Evolutionary conservation across 2,888 invertebrate species (phyloP), one percentile per base, ranked within the genome.

Genomic region (Melieria omissa): DNA sequence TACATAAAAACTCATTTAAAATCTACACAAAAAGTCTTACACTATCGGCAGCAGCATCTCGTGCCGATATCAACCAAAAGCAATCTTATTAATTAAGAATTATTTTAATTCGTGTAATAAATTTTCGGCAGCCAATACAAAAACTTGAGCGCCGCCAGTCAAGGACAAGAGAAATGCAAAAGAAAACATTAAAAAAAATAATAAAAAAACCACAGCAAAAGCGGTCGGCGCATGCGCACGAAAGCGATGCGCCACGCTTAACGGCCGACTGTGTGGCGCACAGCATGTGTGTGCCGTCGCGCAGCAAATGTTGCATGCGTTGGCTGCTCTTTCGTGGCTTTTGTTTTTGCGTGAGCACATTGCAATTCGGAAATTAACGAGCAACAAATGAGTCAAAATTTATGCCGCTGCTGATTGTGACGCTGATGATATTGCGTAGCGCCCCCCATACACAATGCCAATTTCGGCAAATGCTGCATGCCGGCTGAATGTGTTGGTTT

Each of bases 61-160:
- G 29, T 29, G 29, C 29, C 29, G 29, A 29, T 77, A 77, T 77
- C 77, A 74, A 72, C 71, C 62, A 72, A 73, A 73, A 70, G 73
- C 73, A 80, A 81, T 85, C 85, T 85, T 86, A 86, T 86, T 86
- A 86, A 86, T 86, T 86, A 86, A 84, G 85, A 84, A 86, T 86
- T 86, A 86, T 85, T 86, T 86, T 86, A 86, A 86, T 86, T 86
- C 86, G 85, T 80, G 85, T 83, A 85, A 86, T 86, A 86, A 86
- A 86, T 86, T 86, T 83, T 54, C 58, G 46, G 60, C 60, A 60
- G 67, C 67, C 67, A 67, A 58, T 52, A 29, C 29, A 29, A 29
- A 29, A 29, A 29, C 29, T 29, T 29, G 29, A 29, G 29, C 29
- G 29, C 29, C 29, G 60, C 7, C 16, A 14, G 29, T 42, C 14